phyloP scores from a whole-genome alignment of 2,113 vertebrate species.

The Pedetes capensis region DNA sequence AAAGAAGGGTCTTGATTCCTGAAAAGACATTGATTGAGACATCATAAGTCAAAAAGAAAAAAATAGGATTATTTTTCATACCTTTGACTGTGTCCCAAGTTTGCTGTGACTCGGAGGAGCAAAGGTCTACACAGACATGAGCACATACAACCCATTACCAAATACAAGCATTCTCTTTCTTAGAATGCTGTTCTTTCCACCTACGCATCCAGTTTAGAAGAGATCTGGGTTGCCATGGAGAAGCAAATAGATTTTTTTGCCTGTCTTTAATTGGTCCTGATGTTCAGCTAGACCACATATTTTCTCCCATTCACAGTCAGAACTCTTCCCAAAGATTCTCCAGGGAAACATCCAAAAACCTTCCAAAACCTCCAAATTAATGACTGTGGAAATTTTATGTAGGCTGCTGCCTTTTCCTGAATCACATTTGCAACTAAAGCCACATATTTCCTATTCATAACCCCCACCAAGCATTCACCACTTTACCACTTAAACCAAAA shows the following conservation, averaged over 20 bases:
- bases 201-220: neutral
- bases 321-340: neutral
- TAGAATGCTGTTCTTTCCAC: neutral
- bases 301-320: constrained; percentile 27
- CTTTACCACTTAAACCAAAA: constrained; percentile 29
- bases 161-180: neutral
- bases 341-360: neutral
- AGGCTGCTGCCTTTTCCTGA: constrained; percentile 15
- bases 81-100: neutral
- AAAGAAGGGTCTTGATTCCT: neutral
- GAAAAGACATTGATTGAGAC: neutral
- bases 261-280: neutral
- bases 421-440: constrained; percentile 34
- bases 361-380: neutral
- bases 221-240: neutral
- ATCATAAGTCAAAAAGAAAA: neutral
- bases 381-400: constrained; percentile 49
- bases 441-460: constrained; percentile 14
- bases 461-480: neutral
- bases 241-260: neutral
- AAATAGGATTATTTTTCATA: neutral
- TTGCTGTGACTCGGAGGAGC: neutral
- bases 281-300: neutral
- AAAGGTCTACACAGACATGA: neutral
- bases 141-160: neutral